Conservation (phyloP, 1,140 invertebrate species). For the Cataglyphis hispanica region DNA sequence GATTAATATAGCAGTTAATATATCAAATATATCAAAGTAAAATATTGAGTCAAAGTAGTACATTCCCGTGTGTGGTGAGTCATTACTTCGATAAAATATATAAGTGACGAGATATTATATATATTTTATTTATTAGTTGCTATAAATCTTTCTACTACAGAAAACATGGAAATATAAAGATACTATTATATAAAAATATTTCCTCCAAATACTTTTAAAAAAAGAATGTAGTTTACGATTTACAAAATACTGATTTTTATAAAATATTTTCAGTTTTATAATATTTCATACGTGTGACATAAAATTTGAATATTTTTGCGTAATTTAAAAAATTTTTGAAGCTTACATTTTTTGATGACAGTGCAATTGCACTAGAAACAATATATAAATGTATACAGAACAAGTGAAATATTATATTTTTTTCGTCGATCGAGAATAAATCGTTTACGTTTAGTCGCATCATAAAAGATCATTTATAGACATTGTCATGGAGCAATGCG, state of each 20-base stretch:
- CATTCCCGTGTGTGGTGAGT: not conserved
- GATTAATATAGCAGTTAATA: constrained; percentile 9
- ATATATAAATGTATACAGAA: not conserved
- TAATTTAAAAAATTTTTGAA: not conserved
- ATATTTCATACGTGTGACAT: not conserved
- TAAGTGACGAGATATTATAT: too few species aligned
- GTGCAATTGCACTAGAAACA: not conserved
- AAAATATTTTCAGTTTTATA: not conserved
- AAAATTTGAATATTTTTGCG: not conserved
- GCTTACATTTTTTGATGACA: not conserved
- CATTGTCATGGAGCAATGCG: constrained; percentile 7
- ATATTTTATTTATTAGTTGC: too few species aligned
- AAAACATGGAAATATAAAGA: not conserved
- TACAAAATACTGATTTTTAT: not conserved
- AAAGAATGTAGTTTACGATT: too few species aligned
- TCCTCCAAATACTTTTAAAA: too few species aligned
- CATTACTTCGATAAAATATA: not conserved
- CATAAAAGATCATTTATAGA: not conserved
- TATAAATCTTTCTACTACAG: too few species aligned
- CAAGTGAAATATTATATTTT: constrained; percentile 2
- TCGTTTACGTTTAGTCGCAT: not conserved
- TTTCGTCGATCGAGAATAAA: constrained; percentile 22
- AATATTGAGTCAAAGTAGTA: constrained; percentile 13
- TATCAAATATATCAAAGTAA: not conserved
- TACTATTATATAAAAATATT: too few species aligned